These are phyloP conservation scores for Galleria mellonella DNA, from an alignment of 1,140 invertebrate species.

Conservation along the genomic window DNA sequence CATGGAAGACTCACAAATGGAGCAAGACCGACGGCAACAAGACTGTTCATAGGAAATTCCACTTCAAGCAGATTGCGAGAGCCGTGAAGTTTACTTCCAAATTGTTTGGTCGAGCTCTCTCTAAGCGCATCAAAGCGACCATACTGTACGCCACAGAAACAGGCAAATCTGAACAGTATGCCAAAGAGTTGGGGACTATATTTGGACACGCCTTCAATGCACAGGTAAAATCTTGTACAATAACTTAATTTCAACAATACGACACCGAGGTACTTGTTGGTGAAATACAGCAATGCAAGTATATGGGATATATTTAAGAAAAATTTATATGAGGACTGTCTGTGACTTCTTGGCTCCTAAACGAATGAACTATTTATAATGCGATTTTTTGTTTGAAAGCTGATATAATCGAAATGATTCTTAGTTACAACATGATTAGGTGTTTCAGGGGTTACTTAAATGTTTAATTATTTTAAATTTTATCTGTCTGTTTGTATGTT, in stretches of 20 bases:
- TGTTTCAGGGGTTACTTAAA: no score
- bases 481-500: no score
- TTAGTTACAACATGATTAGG: no score
- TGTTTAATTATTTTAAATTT: no score
- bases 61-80: constrained; percentile 97
- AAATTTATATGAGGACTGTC: no score
- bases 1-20: constrained; percentile 95
- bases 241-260: neutral
- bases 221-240: constrained; percentile 76
- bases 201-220: constrained; percentile 96
- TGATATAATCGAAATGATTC: no score
- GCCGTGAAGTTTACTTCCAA: constrained; percentile 98
- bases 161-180: constrained; percentile 95
- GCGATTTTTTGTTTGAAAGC: no score
- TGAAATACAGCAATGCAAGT: no score
- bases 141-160: constrained; percentile 96
- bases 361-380: no score
- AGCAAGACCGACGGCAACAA: constrained; percentile 81
- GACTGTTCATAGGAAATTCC: constrained; percentile 87
- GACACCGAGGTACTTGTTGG: no score
- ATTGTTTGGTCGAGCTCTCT: constrained; percentile 94
- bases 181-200: constrained; percentile 91
- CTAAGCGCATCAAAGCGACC: constrained; percentile 93
- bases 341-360: no score
- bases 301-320: no score